Evolutionary conservation across 2,113 vertebrate genomes (phyloP).

Genomic region (Chunga burmeisteri): DNA sequence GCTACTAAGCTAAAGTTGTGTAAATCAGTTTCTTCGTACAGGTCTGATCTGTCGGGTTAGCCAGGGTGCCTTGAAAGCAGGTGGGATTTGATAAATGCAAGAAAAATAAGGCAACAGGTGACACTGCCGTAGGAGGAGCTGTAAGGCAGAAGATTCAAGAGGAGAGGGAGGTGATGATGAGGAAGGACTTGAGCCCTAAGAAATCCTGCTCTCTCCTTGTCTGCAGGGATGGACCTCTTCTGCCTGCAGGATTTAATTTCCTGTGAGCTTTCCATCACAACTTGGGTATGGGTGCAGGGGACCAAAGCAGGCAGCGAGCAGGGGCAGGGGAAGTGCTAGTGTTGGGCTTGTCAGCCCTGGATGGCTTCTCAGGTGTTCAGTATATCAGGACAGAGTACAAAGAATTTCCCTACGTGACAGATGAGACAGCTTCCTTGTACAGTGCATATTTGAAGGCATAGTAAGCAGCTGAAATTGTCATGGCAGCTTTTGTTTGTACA

Average conservation of each 20-base stretch:
- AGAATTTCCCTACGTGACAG: neutral
- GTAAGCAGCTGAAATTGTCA: neutral
- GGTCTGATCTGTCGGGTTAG: neutral
- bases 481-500: neutral
- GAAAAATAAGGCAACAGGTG: neutral
- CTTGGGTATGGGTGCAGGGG: no score
- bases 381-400: neutral
- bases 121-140: neutral
- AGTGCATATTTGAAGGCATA: neutral
- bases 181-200: neutral
- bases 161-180: neutral
- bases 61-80: neutral
- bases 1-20: neutral
- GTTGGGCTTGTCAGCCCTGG: neutral
- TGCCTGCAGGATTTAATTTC: neutral
- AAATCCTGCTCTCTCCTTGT: neutral
- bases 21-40: neutral
- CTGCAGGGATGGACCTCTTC: neutral
- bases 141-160: neutral
- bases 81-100: neutral
- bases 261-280: neutral
- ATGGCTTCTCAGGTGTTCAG: neutral
- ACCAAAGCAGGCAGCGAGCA: neutral
- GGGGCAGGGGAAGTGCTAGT: accelerated
- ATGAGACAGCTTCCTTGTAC: neutral